phyloP scores from a whole-genome alignment of 2,888 invertebrate genomes.

The Nysson spinosus region DNA sequence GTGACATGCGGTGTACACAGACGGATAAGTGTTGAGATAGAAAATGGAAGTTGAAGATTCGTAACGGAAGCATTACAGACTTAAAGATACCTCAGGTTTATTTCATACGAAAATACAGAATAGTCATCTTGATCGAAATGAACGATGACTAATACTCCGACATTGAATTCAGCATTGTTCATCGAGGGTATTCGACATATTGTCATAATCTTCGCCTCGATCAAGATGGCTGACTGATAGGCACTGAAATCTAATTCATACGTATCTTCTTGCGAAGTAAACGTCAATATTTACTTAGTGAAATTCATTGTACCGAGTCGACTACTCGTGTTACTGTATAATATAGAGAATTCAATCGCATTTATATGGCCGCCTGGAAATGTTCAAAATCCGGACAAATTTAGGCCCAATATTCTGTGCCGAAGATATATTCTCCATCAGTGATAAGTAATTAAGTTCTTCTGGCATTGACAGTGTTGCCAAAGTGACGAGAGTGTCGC shows the following conservation, averaged over 20 bases:
- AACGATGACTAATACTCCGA: slow-evolving; percentile 1
- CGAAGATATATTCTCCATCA: slow-evolving; percentile 33
- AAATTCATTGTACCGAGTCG: slow-evolving; percentile 47
- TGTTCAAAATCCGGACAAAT: slow-evolving; percentile 38
- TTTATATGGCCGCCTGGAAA: slow-evolving; percentile 50
- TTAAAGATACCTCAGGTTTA: slow-evolving; percentile 62
- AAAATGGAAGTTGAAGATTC: slow-evolving; percentile 37
- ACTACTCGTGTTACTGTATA: slow-evolving; percentile 39
- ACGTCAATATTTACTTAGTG: slow-evolving; percentile 58
- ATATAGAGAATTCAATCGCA: slow-evolving; percentile 42
- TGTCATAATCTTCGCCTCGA: slow-evolving; percentile 22
- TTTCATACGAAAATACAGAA: slow-evolving; percentile 46
- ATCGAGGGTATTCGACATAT: neutral
- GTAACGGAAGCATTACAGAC: slow-evolving; percentile 62
- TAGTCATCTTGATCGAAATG: slow-evolving; percentile 32
- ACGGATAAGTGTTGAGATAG: slow-evolving; percentile 6
- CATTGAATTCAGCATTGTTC: neutral
- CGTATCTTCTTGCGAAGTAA: slow-evolving; percentile 46
- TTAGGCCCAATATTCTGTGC: slow-evolving; percentile 35
- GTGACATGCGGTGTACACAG: neutral
- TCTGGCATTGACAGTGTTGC: slow-evolving; percentile 33
- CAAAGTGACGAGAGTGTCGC: neutral
- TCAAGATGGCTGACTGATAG: slow-evolving; percentile 30
- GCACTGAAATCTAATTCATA: slow-evolving; percentile 53
- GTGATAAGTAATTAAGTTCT: slow-evolving; percentile 29